These are phyloP conservation scores for Barbus barbus DNA, from an alignment of 2,113 vertebrate species.

Conservation along the genomic window DNA sequence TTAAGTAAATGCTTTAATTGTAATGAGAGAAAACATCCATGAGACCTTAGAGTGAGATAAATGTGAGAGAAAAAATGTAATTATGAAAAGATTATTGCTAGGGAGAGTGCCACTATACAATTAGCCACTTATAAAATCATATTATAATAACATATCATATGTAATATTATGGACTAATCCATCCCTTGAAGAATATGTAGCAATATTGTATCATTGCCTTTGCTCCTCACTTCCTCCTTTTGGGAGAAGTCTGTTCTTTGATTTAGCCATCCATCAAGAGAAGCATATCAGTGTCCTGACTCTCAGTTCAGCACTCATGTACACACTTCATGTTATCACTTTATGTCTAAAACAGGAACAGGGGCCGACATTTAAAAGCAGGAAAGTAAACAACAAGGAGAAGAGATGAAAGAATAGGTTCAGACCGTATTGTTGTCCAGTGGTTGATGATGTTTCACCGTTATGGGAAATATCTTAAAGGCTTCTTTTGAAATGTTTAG, in stretches of 20 bases:
- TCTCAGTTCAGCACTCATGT: conserved; percentile 1
- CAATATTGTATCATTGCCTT: conserved; percentile 11
- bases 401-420: background rate
- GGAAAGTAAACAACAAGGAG: background rate
- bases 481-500: too few species aligned
- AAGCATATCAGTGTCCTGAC: background rate
- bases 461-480: background rate
- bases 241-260: conserved; percentile 11
- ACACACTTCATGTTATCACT: background rate
- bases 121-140: conserved; percentile 30
- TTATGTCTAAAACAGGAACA: conserved; percentile 1
- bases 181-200: background rate
- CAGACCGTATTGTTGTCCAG: background rate
- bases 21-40: conserved; percentile 32
- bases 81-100: conserved; percentile 35
- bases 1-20: conserved; percentile 43
- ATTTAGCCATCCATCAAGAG: conserved; percentile 12
- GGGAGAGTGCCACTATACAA: conserved; percentile 13
- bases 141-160: conserved; percentile 20
- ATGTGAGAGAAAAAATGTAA: conserved; percentile 2
- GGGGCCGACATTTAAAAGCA: background rate
- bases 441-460: background rate
- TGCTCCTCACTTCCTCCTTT: background rate
- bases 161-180: conserved; percentile 12
- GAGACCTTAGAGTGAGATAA: conserved; percentile 32